Conservation (phyloP, 2,113 vertebrate genomes). For the Petromus typicus region DNA sequence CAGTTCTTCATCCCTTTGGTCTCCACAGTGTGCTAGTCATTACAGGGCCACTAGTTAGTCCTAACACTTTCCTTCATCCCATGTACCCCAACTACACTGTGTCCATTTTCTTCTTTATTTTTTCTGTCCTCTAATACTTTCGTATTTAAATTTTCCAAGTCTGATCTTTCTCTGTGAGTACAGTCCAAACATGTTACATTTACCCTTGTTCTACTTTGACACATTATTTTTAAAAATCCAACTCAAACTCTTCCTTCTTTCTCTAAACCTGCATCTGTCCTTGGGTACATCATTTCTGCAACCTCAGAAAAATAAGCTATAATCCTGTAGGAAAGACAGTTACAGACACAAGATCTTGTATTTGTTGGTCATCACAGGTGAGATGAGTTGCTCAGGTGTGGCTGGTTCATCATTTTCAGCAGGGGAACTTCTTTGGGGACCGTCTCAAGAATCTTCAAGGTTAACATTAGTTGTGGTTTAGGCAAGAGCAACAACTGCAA, state of each 20-base stretch:
- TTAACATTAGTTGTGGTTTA: too few species aligned
- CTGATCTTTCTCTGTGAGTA: background rate
- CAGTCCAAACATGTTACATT: background rate
- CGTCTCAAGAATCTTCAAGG: too few species aligned
- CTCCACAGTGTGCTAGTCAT: background rate
- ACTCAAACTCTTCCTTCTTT: background rate
- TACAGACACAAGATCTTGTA: background rate
- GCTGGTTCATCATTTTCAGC: too few species aligned
- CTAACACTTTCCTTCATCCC: background rate
- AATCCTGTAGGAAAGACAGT: background rate
- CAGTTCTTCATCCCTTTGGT: background rate
- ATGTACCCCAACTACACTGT: background rate
- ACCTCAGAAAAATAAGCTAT: background rate
- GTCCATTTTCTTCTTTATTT: background rate
- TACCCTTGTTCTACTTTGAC: background rate
- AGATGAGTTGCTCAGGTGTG: too few species aligned
- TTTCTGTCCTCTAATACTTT: background rate
- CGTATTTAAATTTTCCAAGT: background rate
- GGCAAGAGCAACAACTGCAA: too few species aligned
- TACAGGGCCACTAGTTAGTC: background rate
- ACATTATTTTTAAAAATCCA: background rate
- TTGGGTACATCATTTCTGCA: background rate
- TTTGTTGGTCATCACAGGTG: too few species aligned
- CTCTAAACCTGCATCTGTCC: background rate
- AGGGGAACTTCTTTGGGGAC: too few species aligned